Conservation (phyloP, 2,888 invertebrate species). For the Cantharis lateralis region DNA sequence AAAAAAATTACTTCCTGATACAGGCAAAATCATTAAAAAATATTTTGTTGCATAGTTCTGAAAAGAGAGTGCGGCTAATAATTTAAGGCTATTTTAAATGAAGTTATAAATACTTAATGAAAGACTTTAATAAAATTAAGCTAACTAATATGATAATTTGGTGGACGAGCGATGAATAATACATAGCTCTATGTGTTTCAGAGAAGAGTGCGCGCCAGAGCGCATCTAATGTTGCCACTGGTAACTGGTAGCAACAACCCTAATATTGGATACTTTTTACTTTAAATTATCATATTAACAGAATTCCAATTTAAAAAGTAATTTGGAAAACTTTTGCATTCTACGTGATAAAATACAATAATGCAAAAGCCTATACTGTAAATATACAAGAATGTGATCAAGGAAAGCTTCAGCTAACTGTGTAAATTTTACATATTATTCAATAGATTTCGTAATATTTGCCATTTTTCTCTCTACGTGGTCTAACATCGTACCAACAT, state of each 20-base stretch:
- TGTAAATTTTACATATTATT: too few species aligned
- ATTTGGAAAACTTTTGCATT: neutral
- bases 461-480: too few species aligned
- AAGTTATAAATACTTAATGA: slow-evolving; percentile 22
- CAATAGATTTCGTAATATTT: too few species aligned
- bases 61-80: neutral
- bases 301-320: neutral
- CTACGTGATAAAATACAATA: neutral
- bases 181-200: slow-evolving; percentile 28
- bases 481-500: too few species aligned
- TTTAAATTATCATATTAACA: neutral
- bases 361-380: neutral
- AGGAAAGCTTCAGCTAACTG: too few species aligned
- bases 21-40: too few species aligned
- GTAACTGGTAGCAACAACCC: slow-evolving; percentile 26
- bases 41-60: neutral
- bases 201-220: slow-evolving; percentile 39
- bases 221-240: slow-evolving; percentile 34
- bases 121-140: slow-evolving; percentile 36
- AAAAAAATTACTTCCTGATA: too few species aligned
- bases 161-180: slow-evolving; percentile 39
- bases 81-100: neutral
- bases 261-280: slow-evolving; percentile 24
- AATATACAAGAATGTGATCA: neutral
- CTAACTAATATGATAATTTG: slow-evolving; percentile 40